Conservation (phyloP, 2,888 invertebrate species). For the Carpatolechia fugitivella region DNA sequence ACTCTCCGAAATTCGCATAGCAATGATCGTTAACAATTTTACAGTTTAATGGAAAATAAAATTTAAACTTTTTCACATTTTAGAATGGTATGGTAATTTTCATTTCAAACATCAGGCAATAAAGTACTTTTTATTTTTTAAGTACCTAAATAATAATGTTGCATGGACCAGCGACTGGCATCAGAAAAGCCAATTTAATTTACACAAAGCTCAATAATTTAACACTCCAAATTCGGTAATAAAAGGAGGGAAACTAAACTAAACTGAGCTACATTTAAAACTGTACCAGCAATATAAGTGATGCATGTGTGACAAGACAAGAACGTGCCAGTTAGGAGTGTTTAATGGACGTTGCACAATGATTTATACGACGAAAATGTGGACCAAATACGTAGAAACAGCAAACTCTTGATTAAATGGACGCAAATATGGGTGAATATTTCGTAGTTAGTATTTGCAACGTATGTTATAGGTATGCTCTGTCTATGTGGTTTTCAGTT, state of each 20-base stretch:
- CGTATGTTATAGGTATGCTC: too few relatives aligned
- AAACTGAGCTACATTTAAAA: neutral
- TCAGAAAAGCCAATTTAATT: neutral
- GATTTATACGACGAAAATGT: neutral
- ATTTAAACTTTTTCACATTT: too few relatives aligned
- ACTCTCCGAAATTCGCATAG: too few relatives aligned
- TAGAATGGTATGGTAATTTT: too few relatives aligned
- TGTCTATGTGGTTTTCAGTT: too few relatives aligned
- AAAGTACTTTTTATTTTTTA: too few relatives aligned
- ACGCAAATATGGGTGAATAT: neutral
- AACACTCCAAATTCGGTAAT: neutral
- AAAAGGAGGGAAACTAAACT: neutral
- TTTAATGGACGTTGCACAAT: neutral
- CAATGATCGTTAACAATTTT: too few relatives aligned
- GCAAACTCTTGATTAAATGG: neutral
- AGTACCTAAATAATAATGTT: too few relatives aligned
- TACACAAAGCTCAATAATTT: neutral
- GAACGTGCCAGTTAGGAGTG: neutral
- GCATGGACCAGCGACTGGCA: too few relatives aligned
- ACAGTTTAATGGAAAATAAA: too few relatives aligned
- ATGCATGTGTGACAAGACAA: neutral
- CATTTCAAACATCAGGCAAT: too few relatives aligned
- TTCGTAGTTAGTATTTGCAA: too few relatives aligned
- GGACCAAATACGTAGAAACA: neutral
- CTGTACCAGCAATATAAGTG: neutral